These are phyloP conservation scores for Ochropleura plecta DNA, from an alignment of 2,888 invertebrate species.

Conservation along the genomic window DNA sequence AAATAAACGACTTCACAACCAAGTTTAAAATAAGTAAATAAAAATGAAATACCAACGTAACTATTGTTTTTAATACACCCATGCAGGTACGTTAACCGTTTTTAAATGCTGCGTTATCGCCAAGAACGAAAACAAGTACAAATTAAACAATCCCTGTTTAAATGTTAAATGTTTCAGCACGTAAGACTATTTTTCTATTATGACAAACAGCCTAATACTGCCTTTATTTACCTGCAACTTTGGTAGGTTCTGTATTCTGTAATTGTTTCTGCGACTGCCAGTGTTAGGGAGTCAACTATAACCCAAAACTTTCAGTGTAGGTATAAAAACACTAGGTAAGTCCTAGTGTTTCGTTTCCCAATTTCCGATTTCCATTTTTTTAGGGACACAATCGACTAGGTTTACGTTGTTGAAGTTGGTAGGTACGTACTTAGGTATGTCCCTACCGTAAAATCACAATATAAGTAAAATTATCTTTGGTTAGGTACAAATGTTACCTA, in stretches of 20 bases:
- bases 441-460: no score
- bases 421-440: no score
- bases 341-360: background rate
- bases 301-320: background rate
- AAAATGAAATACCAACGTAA: conserved; percentile 10
- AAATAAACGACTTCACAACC: conserved; percentile 22
- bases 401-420: no score
- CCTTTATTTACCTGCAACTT: background rate
- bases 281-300: background rate
- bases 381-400: background rate
- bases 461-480: background rate
- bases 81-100: no score
- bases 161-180: background rate
- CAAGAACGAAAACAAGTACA: background rate
- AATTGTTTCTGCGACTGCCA: background rate
- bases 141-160: background rate
- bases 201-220: background rate
- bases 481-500: background rate
- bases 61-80: background rate
- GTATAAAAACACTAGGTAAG: background rate
- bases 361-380: background rate
- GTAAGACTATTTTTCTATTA: background rate
- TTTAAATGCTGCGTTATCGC: conserved; percentile 1
- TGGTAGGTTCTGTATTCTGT: background rate
- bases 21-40: conserved; percentile 16